These are phyloP conservation scores for Heliconius hermathena DNA, from an alignment of 1,140 invertebrate genomes.

Conservation along the genomic window DNA sequence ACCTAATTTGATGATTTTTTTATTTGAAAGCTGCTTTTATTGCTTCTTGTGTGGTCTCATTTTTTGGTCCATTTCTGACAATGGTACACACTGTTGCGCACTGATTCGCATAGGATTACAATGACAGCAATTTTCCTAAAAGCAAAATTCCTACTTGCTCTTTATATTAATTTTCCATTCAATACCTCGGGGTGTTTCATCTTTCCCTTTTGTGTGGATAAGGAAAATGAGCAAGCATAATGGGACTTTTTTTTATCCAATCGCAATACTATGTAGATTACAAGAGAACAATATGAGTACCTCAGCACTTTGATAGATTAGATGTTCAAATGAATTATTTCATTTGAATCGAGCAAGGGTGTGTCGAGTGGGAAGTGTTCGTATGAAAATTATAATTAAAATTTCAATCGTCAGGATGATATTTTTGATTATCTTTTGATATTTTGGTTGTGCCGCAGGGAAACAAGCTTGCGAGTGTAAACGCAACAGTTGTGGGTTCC, in stretches of 20 bases:
- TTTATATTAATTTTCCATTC: constrained; percentile 38
- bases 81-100: too few species aligned
- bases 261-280: constrained; percentile 27
- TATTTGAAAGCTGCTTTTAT: too few species aligned
- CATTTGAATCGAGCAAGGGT: neutral
- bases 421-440: neutral
- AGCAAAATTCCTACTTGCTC: constrained; percentile 32
- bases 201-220: constrained; percentile 30
- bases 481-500: too few species aligned
- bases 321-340: neutral
- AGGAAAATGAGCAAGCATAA: constrained; percentile 33
- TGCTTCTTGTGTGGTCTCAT: too few species aligned
- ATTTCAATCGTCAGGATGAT: neutral
- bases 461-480: too few species aligned
- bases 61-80: neutral
- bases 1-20: too few species aligned
- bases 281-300: constrained; percentile 20
- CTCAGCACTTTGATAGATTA: constrained; percentile 3
- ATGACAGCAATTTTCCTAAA: constrained; percentile 39
- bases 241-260: constrained; percentile 25
- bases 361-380: too few species aligned
- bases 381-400: neutral
- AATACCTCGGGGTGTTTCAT: constrained; percentile 34
- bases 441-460: too few species aligned
- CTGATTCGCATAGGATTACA: constrained; percentile 26